Evolutionary conservation across 2,888 invertebrate genomes (phyloP).

Genomic region (Pseudeuparius sepicola): DNA sequence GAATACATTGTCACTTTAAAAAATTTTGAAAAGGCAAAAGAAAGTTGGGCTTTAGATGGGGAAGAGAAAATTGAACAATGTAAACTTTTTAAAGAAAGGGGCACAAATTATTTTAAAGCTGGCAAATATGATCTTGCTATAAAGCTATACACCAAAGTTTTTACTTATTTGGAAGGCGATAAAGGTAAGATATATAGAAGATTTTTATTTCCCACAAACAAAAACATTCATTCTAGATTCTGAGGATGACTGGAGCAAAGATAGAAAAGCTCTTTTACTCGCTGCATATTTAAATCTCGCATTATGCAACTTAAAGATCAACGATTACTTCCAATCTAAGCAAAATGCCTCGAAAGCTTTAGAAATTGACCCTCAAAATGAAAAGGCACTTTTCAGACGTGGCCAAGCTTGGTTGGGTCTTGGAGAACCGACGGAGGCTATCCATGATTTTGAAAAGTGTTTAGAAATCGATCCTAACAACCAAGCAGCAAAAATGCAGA

Average conservation of each 20-base stretch:
- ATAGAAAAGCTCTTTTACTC: conserved; percentile 48
- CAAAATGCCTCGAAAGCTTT: conserved; percentile 71
- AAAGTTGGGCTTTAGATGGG: conserved; percentile 72
- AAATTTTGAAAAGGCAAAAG: conserved; percentile 75
- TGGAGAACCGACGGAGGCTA: conserved; percentile 68
- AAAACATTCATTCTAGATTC: conserved; percentile 34
- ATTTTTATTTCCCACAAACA: no score
- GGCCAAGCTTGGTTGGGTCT: conserved; percentile 69
- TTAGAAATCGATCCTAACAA: conserved; percentile 74
- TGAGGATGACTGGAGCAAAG: conserved; percentile 39
- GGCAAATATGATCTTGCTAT: conserved; percentile 68
- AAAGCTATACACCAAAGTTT: conserved; percentile 77
- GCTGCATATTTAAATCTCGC: conserved; percentile 74
- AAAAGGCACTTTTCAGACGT: conserved; percentile 83
- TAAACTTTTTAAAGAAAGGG: conserved; percentile 78
- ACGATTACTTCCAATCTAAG: conserved; percentile 60
- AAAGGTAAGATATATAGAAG: conserved; percentile 39
- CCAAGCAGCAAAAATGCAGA: conserved; percentile 75
- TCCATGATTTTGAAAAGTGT: conserved; percentile 67
- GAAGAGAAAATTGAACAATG: conserved; percentile 74
- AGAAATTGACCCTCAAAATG: conserved; percentile 60
- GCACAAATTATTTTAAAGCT: conserved; percentile 79
- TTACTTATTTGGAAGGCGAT: conserved; percentile 51
- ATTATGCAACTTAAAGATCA: conserved; percentile 66
- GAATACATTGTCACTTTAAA: conserved; percentile 75